phyloP scores from a whole-genome alignment of 2,797 vertebrate genomes.

The Apogon hyalosoma region DNA sequence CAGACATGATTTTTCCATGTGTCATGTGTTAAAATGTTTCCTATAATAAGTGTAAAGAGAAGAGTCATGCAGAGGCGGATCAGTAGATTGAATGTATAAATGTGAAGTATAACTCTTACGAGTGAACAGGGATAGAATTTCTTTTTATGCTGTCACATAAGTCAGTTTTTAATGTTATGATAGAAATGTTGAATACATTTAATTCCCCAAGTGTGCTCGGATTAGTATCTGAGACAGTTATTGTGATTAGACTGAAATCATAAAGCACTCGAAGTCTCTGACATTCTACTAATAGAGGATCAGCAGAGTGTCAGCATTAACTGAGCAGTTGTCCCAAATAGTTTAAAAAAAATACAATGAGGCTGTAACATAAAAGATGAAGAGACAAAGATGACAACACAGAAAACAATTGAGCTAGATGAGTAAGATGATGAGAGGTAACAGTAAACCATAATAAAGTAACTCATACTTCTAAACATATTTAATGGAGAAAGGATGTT shows the following conservation, averaged over 20 bases:
- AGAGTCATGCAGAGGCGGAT: no score
- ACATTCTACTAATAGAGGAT: constrained; percentile 2
- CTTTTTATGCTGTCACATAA: not conserved
- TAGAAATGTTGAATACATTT: constrained; percentile 37
- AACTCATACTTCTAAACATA: constrained; percentile 40
- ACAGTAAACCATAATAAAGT: constrained; percentile 17
- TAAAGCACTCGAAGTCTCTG: constrained; percentile 26
- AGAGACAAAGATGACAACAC: constrained; percentile 12
- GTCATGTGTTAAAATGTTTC: no score
- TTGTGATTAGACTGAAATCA: constrained; percentile 32
- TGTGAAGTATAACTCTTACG: not conserved
- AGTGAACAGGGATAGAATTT: constrained; percentile 5
- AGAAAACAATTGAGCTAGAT: constrained; percentile 15
- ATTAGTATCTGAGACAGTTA: constrained; percentile 24
- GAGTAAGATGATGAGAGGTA: constrained; percentile 22
- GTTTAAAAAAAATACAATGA: no score
- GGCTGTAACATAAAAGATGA: constrained; percentile 13
- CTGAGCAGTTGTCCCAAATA: not conserved
- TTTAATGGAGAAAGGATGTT: constrained; percentile 41
- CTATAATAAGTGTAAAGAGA: no score
- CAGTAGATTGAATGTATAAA: no score
- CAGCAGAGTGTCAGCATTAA: constrained; percentile 15
- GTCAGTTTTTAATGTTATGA: constrained; percentile 12
- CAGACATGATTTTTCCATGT: no score
- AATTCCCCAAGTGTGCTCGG: not conserved